phyloP scores from a whole-genome alignment of 2,888 invertebrate genomes.

The Orchesella flavescens region DNA sequence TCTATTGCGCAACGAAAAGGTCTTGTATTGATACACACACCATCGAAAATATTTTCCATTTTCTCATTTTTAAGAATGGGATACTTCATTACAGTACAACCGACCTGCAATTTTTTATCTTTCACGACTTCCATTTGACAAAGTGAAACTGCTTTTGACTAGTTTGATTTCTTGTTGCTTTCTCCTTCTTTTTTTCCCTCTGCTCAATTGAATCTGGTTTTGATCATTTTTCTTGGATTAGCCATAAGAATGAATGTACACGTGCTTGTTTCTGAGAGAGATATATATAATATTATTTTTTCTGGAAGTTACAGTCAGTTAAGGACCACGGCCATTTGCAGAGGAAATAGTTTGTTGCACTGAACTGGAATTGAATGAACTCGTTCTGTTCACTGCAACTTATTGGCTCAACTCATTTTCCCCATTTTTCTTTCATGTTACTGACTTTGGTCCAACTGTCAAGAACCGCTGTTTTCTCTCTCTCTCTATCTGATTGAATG shows the following conservation, averaged over 20 bases:
- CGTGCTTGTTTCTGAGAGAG: not conserved
- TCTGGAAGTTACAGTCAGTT: too few species aligned
- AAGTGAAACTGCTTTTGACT: slow-evolving; percentile 55
- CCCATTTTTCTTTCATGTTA: slow-evolving; percentile 32
- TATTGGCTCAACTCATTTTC: slow-evolving; percentile 42
- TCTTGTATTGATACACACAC: too few species aligned
- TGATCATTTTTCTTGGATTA: slow-evolving; percentile 54
- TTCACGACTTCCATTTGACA: slow-evolving; percentile 53
- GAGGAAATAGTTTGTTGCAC: slow-evolving; percentile 42
- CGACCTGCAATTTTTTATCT: slow-evolving; percentile 46
- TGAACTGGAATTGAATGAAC: slow-evolving; percentile 50
- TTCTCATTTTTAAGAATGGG: not conserved
- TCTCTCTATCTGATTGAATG: not conserved
- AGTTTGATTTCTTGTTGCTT: slow-evolving; percentile 59
- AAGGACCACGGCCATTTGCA: too few species aligned
- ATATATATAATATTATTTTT: not conserved
- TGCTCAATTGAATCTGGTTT: slow-evolving; percentile 47
- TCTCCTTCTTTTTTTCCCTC: slow-evolving; percentile 8
- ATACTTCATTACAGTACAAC: slow-evolving; percentile 42
- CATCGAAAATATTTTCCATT: too few species aligned
- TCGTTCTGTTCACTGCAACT: slow-evolving; percentile 35
- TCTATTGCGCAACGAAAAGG: too few species aligned
- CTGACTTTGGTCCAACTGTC: slow-evolving; percentile 50
- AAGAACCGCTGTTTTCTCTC: slow-evolving; percentile 17
- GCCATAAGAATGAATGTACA: slow-evolving; percentile 34